Percentiles rank a stretch among this genome's conserved stretches.
These are phyloP conservation scores for Athalia cordata DNA, from an alignment of 2,888 invertebrate species.

Conservation along the genomic window DNA sequence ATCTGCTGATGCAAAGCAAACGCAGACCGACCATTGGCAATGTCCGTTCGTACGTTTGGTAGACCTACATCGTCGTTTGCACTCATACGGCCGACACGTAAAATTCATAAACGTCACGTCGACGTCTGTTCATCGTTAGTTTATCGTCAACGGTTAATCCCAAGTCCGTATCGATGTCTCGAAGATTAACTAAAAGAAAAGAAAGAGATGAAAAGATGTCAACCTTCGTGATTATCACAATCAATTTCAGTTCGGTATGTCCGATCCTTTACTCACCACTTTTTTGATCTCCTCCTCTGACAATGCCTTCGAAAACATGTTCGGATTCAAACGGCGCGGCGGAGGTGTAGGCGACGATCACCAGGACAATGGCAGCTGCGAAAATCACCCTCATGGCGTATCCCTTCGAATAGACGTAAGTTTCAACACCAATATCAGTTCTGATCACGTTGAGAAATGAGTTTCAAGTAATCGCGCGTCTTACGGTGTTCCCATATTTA, in stretches of 20 bases:
- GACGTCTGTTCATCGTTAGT: constrained; percentile 39
- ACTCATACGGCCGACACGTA: too few relatives aligned
- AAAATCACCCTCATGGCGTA: constrained; percentile 48
- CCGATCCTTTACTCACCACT: constrained; percentile 30
- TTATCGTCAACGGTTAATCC: constrained; percentile 14
- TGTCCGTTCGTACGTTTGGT: too few relatives aligned
- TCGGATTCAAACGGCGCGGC: constrained; percentile 41
- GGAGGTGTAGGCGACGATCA: constrained; percentile 36
- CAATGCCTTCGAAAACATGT: constrained; percentile 43
- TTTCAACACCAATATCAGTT: too few relatives aligned
- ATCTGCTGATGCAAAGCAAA: constrained; percentile 48
- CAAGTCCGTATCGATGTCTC: constrained; percentile 22
- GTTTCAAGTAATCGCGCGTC: too few relatives aligned
- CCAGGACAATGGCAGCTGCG: constrained; percentile 44
- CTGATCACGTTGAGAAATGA: too few relatives aligned
- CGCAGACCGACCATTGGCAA: constrained; percentile 53
- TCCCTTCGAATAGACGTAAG: background rate
- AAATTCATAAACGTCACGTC: constrained; percentile 57
- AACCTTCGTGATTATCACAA: too few relatives aligned
- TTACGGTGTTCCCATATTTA: too few relatives aligned
- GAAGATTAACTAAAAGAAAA: constrained; percentile 15
- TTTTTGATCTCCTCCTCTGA: constrained; percentile 17
- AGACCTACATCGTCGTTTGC: too few relatives aligned
- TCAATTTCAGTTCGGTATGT: too few relatives aligned
- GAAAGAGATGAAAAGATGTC: background rate